Base-by-base conservation (phyloP, 2,113 vertebrate species). In the Forbesichthys papilliferus region DNA sequence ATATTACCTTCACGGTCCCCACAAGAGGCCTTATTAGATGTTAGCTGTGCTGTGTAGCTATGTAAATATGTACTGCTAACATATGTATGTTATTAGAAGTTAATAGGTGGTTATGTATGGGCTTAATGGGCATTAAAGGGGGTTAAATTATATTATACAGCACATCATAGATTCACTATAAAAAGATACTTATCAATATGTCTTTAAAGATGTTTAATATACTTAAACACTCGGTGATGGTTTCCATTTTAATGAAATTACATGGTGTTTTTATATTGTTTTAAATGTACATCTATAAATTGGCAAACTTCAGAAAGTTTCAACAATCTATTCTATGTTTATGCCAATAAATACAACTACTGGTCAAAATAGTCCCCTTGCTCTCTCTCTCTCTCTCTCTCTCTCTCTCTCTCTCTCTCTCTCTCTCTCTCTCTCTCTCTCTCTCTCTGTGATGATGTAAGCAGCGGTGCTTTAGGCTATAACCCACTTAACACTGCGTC, bases 291-390 rank as follows among this genome's bases (percentile, higher is more conserved):
- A 48, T 55, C 6, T 60, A 56, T 5, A 52, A 57, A 55, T 1
- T 0, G 49, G 11, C 13, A 16, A 11, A 65, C 58, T 0, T 66
- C 78, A 84, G 27, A 27, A 27, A 82, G 79, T 84, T 68, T 89
- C 86, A 79, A 0, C 88, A 89, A 90, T 92, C 92, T 88, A 92
- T 89, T 94, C 90, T 94, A 91, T 94, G 95, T 95, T 96, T 94
- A 92, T 93, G 92, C 83, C 93, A 96, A 95, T 97, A 95, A 81
- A 76, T 55, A 48, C 94, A 94, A 94, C 93, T 92, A 91, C 90
- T 92, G 89, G 74, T 88, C 73, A 67, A 12, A 7, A 4, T 7
- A 42, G 36, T 60, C 5, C n/a, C 8, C 11, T 6, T 11, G 3
- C 62, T 60, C 53, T 4, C 27, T 56, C 14, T 8, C 12, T 8